Evolutionary conservation across 2,797 vertebrate species (phyloP).

Genomic region (Pangasius larnaudii): DNA sequence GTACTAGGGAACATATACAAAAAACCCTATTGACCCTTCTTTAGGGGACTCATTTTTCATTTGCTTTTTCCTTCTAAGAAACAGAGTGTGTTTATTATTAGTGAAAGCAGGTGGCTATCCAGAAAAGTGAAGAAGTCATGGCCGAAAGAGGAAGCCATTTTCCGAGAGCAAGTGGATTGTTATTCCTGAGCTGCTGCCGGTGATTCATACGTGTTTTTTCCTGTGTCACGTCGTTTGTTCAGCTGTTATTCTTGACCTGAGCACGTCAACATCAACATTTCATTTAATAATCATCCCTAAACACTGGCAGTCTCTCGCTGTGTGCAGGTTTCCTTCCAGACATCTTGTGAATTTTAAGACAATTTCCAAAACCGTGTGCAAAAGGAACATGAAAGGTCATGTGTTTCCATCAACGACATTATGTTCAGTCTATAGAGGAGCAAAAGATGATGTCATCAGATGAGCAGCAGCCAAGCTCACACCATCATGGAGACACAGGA

Average conservation of each 20-base stretch:
- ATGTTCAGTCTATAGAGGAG: background rate
- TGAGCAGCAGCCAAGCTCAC: background rate
- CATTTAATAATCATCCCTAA: background rate
- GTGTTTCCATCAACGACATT: background rate
- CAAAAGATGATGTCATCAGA: background rate
- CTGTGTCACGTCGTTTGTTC: conserved; percentile 55
- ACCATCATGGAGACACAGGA: conserved; percentile 1
- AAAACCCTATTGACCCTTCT: conserved; percentile 1
- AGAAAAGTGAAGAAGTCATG: conserved; percentile 45
- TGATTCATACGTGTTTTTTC: conserved; percentile 57
- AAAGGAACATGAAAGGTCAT: background rate
- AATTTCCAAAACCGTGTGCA: background rate
- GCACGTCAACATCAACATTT: conserved; percentile 1
- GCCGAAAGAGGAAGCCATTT: conserved; percentile 41
- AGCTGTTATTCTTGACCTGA: conserved; percentile 33
- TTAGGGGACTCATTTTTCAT: background rate
- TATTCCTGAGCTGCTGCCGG: conserved; percentile 49
- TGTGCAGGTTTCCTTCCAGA: background rate
- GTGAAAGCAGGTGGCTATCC: conserved; percentile 39
- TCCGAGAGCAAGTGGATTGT: conserved; percentile 43
- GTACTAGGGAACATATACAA: background rate
- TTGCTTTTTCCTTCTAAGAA: conserved; percentile 25
- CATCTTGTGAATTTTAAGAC: background rate
- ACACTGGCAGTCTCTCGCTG: background rate
- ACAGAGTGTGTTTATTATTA: conserved; percentile 32